Conservation (phyloP, 2,888 invertebrate genomes). For the Tachina lurida region DNA sequence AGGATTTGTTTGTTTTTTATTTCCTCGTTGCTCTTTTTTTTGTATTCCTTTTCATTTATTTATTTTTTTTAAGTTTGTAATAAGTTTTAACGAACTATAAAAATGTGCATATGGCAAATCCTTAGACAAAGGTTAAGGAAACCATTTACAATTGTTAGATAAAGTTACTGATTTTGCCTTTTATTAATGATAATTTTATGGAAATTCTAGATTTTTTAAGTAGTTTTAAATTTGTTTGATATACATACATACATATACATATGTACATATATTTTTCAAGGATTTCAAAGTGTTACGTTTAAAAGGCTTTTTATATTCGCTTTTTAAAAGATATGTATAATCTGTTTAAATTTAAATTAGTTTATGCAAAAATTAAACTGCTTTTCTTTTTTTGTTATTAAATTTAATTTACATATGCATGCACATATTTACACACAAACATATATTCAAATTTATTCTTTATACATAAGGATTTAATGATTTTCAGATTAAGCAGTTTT, state of each 20-base stretch:
- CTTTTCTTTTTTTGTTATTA: no score
- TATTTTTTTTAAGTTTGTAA: neutral
- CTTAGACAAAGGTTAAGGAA: slow-evolving; percentile 48
- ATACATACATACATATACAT: no score
- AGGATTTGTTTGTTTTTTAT: slow-evolving; percentile 23
- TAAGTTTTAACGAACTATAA: slow-evolving; percentile 38
- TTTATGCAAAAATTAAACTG: neutral
- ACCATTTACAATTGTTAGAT: slow-evolving; percentile 41
- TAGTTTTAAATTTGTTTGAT: slow-evolving; percentile 25
- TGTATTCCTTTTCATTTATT: neutral
- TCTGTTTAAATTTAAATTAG: neutral
- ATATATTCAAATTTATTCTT: no score
- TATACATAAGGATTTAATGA: no score
- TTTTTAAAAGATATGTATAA: neutral
- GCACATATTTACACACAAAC: no score
- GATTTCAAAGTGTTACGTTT: slow-evolving; percentile 27
- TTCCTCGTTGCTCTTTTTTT: neutral
- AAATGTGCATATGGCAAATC: slow-evolving; percentile 29
- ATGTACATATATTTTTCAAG: neutral
- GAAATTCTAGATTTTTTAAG: neutral
- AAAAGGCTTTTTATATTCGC: neutral
- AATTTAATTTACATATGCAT: no score
- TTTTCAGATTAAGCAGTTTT: no score
- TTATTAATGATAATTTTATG: slow-evolving; percentile 55
- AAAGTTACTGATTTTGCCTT: slow-evolving; percentile 14